Conservation (phyloP, 2,888 invertebrate genomes). For the Syrphus vitripennis region DNA sequence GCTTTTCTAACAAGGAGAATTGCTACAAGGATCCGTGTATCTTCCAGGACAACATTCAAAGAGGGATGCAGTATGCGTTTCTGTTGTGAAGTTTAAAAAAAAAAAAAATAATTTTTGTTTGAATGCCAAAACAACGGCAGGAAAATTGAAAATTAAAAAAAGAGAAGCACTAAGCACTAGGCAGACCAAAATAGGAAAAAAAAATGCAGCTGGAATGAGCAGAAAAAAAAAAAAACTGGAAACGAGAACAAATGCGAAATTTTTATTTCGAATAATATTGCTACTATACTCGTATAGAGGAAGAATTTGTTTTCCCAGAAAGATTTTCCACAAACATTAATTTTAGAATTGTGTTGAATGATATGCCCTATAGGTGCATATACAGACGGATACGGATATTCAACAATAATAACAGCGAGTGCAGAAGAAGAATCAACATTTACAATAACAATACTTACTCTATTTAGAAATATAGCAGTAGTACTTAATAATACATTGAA, state of each 20-base stretch:
- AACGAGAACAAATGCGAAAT: constrained; percentile 46
- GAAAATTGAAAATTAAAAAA: constrained; percentile 33
- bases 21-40: neutral
- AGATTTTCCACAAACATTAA: constrained; percentile 62
- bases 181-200: constrained; percentile 27
- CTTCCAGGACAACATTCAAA: constrained; percentile 16
- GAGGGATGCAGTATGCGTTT: constrained; percentile 18
- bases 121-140: constrained; percentile 51
- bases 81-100: constrained; percentile 48
- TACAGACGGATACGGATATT: neutral
- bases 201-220: neutral
- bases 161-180: neutral
- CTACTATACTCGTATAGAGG: constrained; percentile 67
- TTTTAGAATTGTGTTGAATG: constrained; percentile 49
- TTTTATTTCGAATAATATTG: constrained; percentile 60
- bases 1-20: constrained; percentile 29
- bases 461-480: too few relatives aligned
- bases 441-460: too few relatives aligned
- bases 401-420: too few relatives aligned
- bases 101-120: constrained; percentile 58
- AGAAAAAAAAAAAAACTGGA: neutral
- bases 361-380: neutral
- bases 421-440: too few relatives aligned
- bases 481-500: too few relatives aligned
- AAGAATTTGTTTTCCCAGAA: constrained; percentile 64